These are phyloP conservation scores for Xenus cinereus DNA, from an alignment of 2,113 vertebrate genomes.

Conservation along the genomic window DNA sequence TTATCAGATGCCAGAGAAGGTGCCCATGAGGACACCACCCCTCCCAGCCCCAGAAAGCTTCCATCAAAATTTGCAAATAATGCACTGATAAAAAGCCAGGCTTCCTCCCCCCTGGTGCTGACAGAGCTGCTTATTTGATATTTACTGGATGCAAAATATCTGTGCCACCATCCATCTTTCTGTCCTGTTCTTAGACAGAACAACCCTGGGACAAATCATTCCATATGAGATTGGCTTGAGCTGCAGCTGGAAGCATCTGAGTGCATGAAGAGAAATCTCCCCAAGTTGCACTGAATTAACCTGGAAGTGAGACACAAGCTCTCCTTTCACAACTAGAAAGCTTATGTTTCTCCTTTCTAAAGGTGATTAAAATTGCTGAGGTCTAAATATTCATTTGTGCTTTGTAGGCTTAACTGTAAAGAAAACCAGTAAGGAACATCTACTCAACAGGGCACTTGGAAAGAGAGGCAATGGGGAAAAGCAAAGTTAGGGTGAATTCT, in stretches of 20 bases:
- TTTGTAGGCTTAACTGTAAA: not conserved
- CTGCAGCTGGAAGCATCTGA: not conserved
- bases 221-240: not conserved
- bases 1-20: not conserved
- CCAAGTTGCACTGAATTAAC: not conserved
- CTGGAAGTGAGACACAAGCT: not conserved
- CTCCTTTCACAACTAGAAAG: not conserved
- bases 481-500: not conserved
- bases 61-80: not conserved
- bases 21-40: not conserved
- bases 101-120: not conserved
- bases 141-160: not conserved
- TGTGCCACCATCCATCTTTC: not conserved
- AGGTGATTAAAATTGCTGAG: not conserved
- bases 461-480: not conserved
- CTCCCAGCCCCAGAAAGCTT: not conserved
- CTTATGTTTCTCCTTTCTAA: not conserved
- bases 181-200: constrained; percentile 13
- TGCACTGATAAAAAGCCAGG: not conserved
- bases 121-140: not conserved
- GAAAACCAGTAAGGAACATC: not conserved
- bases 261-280: not conserved
- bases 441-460: rapidly evolving
- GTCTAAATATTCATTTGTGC: not conserved
- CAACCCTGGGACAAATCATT: not conserved